phyloP scores from a whole-genome alignment of 2,797 vertebrate species.

The Pseudochirops cupreus region DNA sequence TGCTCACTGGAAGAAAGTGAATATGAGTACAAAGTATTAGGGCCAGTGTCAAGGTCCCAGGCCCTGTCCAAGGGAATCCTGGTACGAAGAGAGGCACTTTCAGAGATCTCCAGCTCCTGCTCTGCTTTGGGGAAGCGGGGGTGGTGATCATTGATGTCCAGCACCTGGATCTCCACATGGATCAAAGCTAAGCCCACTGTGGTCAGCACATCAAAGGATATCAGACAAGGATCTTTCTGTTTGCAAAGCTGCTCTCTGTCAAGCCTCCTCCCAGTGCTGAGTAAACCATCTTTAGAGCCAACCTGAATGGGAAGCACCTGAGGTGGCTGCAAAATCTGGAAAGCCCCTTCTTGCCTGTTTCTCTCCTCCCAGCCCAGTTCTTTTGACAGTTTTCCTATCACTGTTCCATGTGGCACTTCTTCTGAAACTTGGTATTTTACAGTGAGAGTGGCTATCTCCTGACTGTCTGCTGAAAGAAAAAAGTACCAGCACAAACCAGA shows the following conservation, averaged over 20 bases:
- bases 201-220: conserved; percentile 92
- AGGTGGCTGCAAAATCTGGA: conserved; percentile 92
- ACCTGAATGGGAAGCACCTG: conserved; percentile 89
- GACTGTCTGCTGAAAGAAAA: conserved; percentile 77
- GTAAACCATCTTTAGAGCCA: conserved; percentile 85
- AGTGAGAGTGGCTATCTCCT: conserved; percentile 85
- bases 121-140: conserved; percentile 89
- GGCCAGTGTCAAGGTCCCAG: conserved; percentile 90
- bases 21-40: conserved; percentile 90
- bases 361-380: conserved; percentile 88
- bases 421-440: conserved; percentile 90
- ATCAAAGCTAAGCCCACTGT: conserved; percentile 88
- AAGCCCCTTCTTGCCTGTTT: conserved; percentile 83
- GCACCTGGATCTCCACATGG: conserved; percentile 91
- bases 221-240: conserved; percentile 89
- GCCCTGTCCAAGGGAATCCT: conserved; percentile 93
- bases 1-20: conserved; percentile 90
- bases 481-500: conserved; percentile 81
- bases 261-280: conserved; percentile 89
- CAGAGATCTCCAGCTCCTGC: conserved; percentile 95
- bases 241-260: conserved; percentile 94
- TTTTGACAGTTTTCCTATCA: conserved; percentile 89
- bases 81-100: conserved; percentile 90
- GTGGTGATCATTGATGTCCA: conserved; percentile 94
- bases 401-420: conserved; percentile 90